phyloP scores from a whole-genome alignment of 2,888 invertebrate genomes.

The Ernsta delagoae region DNA sequence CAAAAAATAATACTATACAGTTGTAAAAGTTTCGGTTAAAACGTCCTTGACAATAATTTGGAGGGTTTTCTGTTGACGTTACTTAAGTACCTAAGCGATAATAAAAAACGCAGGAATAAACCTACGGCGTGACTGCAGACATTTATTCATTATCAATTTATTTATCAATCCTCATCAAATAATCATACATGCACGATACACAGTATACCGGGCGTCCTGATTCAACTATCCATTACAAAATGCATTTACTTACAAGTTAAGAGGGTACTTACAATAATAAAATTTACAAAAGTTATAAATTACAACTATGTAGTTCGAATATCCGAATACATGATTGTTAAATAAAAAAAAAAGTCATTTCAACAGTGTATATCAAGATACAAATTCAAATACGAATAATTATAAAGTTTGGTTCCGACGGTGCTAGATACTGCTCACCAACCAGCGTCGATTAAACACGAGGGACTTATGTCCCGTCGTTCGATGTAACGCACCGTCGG shows the following conservation, averaged over 20 bases:
- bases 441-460: too few relatives aligned
- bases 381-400: constrained; percentile 21
- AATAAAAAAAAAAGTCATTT: constrained; percentile 17
- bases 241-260: constrained; percentile 48
- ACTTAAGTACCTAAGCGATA: constrained; percentile 26
- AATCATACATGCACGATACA: constrained; percentile 35
- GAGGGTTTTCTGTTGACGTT: constrained; percentile 33
- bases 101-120: not conserved
- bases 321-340: constrained; percentile 33
- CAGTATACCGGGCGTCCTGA: constrained; percentile 42
- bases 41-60: not conserved
- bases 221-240: constrained; percentile 48
- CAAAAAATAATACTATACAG: constrained; percentile 14
- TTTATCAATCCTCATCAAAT: constrained; percentile 20
- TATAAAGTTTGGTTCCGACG: too few relatives aligned
- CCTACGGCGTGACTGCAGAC: not conserved
- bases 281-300: constrained; percentile 49
- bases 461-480: too few relatives aligned
- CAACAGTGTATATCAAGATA: constrained; percentile 31
- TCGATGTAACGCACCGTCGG: too few relatives aligned
- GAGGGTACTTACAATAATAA: constrained; percentile 46
- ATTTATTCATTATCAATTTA: constrained; percentile 1
- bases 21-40: constrained; percentile 2
- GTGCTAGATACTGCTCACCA: too few relatives aligned
- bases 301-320: constrained; percentile 44